A percentile compares a stretch with the other conserved stretches of the same genome.
Conservation (phyloP, 2,888 invertebrate species). For the Drosophila prostipennis region DNA sequence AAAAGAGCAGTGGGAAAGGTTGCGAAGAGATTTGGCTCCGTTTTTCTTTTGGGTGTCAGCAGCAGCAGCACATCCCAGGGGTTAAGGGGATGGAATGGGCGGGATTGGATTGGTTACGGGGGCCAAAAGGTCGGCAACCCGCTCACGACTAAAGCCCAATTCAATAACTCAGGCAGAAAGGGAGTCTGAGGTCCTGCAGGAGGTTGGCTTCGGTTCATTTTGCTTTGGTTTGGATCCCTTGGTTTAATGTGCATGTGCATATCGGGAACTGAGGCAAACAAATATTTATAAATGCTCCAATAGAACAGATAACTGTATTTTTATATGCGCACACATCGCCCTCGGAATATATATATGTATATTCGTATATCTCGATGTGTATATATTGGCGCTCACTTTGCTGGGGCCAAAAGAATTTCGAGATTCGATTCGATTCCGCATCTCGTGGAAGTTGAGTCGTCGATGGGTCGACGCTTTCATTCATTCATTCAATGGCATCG, state of each 20-base stretch:
- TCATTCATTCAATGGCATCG: conserved; percentile 54
- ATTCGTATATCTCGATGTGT: conserved; percentile 12
- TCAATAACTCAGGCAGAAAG: conserved; percentile 58
- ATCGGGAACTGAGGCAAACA: conserved; percentile 72
- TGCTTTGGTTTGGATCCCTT: conserved; percentile 21
- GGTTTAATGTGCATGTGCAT: conserved; percentile 72
- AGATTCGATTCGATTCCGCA: conserved; percentile 75
- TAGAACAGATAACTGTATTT: conserved; percentile 80
- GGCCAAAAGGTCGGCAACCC: conserved; percentile 68
- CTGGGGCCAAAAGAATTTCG: conserved; percentile 52
- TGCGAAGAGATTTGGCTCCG: conserved; percentile 19
- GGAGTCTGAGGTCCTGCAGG: conserved; percentile 25
- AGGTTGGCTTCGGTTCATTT: conserved; percentile 18
- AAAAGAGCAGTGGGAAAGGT: conserved; percentile 58
- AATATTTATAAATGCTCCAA: conserved; percentile 80
- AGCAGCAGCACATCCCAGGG: conserved; percentile 26
- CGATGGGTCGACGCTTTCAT: conserved; percentile 73
- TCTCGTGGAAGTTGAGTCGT: conserved; percentile 62
- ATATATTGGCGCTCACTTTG: conserved; percentile 55
- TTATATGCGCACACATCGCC: conserved; percentile 62
- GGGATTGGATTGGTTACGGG: conserved; percentile 25
- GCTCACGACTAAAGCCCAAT: conserved; percentile 43
- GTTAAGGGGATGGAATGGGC: conserved; percentile 3
- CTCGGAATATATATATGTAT: conserved; percentile 1
- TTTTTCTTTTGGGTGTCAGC: conserved; percentile 41